These are phyloP conservation scores for Antigone vipio DNA, from an alignment of 2,113 vertebrate species.

Conservation along the genomic window DNA sequence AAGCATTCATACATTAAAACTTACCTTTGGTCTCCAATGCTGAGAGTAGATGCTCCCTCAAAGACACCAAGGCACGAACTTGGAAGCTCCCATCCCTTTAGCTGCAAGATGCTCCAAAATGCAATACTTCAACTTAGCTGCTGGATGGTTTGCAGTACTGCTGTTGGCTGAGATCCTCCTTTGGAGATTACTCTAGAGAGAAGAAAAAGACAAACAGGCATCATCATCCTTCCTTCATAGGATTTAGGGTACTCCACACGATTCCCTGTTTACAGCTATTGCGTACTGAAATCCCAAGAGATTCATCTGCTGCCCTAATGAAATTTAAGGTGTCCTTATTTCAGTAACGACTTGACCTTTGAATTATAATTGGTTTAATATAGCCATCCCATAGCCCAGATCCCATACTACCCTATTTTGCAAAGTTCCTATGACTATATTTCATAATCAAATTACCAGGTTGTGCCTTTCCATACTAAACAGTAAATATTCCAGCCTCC, in stretches of 20 bases:
- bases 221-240: background rate
- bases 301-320: background rate
- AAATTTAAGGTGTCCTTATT: background rate
- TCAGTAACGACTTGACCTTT: background rate
- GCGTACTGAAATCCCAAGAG: background rate
- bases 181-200: background rate
- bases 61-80: accelerated
- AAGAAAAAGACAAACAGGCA: background rate
- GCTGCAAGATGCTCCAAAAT: background rate
- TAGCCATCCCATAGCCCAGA: background rate
- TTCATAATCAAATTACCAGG: background rate
- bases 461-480: background rate
- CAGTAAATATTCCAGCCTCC: background rate
- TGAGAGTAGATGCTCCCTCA: accelerated
- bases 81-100: background rate
- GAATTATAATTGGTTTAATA: background rate
- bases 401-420: background rate
- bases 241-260: background rate
- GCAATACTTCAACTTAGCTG: background rate
- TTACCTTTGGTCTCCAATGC: background rate
- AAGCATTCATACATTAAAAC: background rate
- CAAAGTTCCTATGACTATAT: background rate
- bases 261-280: background rate
- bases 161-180: background rate
- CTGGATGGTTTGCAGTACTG: background rate